A percentile compares a stretch with the other conserved stretches of the same genome.
Evolutionary conservation across 2,113 vertebrate species (phyloP).

Genomic region (Labeo rohita): DNA sequence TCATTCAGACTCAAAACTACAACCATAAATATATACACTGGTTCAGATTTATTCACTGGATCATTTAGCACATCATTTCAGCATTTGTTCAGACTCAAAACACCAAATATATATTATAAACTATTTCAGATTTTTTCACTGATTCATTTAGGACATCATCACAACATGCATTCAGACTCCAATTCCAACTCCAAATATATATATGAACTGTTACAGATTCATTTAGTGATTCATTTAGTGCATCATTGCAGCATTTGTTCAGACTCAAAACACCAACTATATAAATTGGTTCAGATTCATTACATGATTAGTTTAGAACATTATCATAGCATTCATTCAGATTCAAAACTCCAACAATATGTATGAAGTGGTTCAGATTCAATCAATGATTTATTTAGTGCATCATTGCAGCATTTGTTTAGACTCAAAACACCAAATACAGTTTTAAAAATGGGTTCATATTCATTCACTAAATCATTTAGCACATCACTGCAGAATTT

Average conservation of each 20-base stretch:
- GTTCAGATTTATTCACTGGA: not conserved
- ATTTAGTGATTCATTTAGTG: no score
- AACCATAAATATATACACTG: not conserved
- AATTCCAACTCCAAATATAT: not conserved
- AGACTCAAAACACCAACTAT: not conserved
- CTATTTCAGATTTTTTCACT: no score
- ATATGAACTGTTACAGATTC: not conserved
- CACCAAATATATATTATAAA: no score
- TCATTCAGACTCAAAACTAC: not conserved
- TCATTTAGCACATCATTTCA: no score
- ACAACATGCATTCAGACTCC: not conserved
- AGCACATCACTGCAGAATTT: no score
- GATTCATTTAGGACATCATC: no score
- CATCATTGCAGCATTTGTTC: no score
- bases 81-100: no score
- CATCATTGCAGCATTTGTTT: not conserved
- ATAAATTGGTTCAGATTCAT: no score
- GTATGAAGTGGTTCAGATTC: not conserved
- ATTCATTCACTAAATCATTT: not conserved
- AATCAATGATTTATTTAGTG: not conserved
- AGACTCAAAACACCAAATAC: not conserved
- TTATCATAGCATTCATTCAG: not conserved
- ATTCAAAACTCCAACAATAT: not conserved
- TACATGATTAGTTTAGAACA: not conserved
- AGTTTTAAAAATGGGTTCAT: not conserved